Conservation (phyloP, 2,113 vertebrate species). For the Synchiropus splendidus region DNA sequence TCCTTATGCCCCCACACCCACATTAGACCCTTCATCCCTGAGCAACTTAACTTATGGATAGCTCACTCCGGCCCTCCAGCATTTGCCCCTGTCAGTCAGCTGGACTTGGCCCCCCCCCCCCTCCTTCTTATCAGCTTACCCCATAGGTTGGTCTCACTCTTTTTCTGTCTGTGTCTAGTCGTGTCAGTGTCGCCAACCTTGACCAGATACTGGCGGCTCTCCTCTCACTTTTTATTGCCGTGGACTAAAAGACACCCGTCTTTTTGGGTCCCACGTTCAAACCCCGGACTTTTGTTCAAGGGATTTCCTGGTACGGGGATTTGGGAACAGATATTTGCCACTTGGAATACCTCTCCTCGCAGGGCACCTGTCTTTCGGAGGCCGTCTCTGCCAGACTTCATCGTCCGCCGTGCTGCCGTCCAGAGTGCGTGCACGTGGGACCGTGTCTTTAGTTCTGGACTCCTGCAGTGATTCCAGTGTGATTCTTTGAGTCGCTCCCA, state of each 20-base stretch:
- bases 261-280: slow-evolving; percentile 25
- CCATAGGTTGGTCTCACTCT: slow-evolving; percentile 61
- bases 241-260: slow-evolving; percentile 24
- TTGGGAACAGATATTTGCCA: slow-evolving; percentile 49
- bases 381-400: slow-evolving; percentile 32
- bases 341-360: slow-evolving; percentile 53
- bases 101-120: slow-evolving; percentile 43
- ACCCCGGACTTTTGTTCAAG: slow-evolving; percentile 31
- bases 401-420: slow-evolving; percentile 10
- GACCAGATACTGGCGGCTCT: slow-evolving; percentile 51
- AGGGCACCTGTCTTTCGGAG: slow-evolving; percentile 29
- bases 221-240: slow-evolving; percentile 26
- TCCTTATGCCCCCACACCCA: slow-evolving; percentile 24
- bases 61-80: slow-evolving; percentile 47
- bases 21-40: slow-evolving; percentile 21
- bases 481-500: slow-evolving; percentile 14
- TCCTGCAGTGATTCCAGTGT: slow-evolving; percentile 47
- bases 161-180: slow-evolving; percentile 59
- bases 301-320: slow-evolving; percentile 34
- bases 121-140: slow-evolving; percentile 62
- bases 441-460: slow-evolving; percentile 43
- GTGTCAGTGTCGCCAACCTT: slow-evolving; percentile 53
- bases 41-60: slow-evolving; percentile 52
- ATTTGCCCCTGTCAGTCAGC: slow-evolving; percentile 72
- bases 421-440: slow-evolving; percentile 18